Percentiles rank a stretch among this genome's conserved stretches.
Conservation (phyloP, 2,113 vertebrate species). For the Percina caprodes region DNA sequence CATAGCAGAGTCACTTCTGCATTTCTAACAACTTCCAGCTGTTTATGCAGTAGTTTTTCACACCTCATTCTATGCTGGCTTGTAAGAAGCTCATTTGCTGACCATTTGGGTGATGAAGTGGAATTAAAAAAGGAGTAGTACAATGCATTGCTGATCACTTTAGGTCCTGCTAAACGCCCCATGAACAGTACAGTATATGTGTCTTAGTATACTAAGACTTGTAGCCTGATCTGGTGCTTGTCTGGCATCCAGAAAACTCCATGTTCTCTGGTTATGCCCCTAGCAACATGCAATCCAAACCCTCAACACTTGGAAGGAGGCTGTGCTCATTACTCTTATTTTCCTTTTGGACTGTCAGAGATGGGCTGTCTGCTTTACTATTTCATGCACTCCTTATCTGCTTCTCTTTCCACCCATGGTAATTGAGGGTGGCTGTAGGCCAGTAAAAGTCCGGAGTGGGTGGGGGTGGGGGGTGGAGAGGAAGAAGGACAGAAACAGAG, state of each 20-base stretch:
- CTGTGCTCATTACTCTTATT: conserved; percentile 73
- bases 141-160: background rate
- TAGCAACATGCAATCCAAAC: conserved; percentile 68
- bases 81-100: conserved; percentile 46
- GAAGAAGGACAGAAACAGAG: conserved; percentile 69
- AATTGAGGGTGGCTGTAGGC: conserved; percentile 80
- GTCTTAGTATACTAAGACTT: conserved; percentile 26
- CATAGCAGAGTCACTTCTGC: conserved; percentile 46
- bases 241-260: conserved; percentile 64
- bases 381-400: conserved; percentile 82
- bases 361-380: conserved; percentile 71
- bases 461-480: conserved; percentile 30
- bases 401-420: conserved; percentile 81
- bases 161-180: background rate
- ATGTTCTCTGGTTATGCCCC: conserved; percentile 65
- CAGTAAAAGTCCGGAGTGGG: conserved; percentile 72
- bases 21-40: conserved; percentile 67
- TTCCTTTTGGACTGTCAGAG: conserved; percentile 73
- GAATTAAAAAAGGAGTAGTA: background rate
- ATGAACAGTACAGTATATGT: conserved; percentile 6
- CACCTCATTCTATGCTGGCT: conserved; percentile 58
- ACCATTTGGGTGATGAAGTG: conserved; percentile 34
- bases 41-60: conserved; percentile 48
- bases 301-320: conserved; percentile 68
- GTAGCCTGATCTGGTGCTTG: conserved; percentile 39